phyloP scores from a whole-genome alignment of 2,888 invertebrate genomes.

The Acrobeloides nanus region DNA sequence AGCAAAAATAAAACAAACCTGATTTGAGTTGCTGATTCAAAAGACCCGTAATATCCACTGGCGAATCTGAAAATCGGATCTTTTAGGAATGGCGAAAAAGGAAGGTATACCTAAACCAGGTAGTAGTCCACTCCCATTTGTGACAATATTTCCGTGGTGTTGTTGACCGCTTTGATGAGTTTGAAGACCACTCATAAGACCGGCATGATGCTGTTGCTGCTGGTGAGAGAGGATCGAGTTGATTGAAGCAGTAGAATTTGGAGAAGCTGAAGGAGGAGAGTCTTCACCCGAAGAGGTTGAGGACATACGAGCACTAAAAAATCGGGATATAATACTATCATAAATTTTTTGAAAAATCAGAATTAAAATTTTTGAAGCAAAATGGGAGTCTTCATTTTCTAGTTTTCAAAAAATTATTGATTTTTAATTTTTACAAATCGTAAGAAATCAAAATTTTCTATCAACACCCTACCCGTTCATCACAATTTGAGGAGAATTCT shows the following conservation, averaged over 20 bases:
- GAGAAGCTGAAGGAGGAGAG: conserved; percentile 4
- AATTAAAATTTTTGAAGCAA: no score
- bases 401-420: no score
- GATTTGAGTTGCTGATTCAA: not conserved
- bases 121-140: not conserved
- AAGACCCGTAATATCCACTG: conserved; percentile 5
- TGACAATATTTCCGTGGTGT: not conserved
- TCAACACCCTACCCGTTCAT: conserved; percentile 1
- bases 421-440: no score
- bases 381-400: no score
- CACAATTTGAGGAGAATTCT: not conserved
- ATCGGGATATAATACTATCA: no score
- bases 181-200: no score
- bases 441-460: no score
- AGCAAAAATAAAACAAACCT: not conserved
- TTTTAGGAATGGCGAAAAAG: no score
- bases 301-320: not conserved
- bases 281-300: conserved; percentile 3
- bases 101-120: not conserved
- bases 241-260: conserved; percentile 4
- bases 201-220: conserved; percentile 2
- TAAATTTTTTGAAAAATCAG: no score
- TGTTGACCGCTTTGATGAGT: no score
- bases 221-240: conserved; percentile 4
- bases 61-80: conserved; percentile 9